These are phyloP conservation scores for Orthosia incerta DNA, from an alignment of 2,888 invertebrate species.

Conservation along the genomic window DNA sequence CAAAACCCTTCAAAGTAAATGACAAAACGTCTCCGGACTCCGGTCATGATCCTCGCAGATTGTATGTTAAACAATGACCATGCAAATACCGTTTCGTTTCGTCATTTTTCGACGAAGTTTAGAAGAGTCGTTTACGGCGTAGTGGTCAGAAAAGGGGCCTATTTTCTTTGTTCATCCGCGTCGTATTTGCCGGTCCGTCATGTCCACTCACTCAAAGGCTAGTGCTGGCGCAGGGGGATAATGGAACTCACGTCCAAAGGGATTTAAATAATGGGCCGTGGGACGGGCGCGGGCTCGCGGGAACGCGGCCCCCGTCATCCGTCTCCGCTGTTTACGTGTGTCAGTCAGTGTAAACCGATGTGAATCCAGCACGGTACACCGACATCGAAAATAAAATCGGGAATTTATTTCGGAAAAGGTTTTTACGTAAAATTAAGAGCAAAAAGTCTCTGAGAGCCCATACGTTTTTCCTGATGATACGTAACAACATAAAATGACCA, in stretches of 20 bases:
- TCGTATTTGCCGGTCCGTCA: constrained; percentile 74
- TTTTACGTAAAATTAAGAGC: constrained; percentile 9
- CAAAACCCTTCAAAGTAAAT: constrained; percentile 77
- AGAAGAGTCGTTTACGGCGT: constrained; percentile 49
- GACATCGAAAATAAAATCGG: constrained; percentile 35
- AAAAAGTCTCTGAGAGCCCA: not conserved
- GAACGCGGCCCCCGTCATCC: constrained; percentile 65
- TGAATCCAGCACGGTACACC: constrained; percentile 63
- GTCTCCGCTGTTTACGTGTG: constrained; percentile 74
- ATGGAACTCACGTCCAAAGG: constrained; percentile 83
- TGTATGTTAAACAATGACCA: constrained; percentile 65
- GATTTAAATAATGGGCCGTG: constrained; percentile 86
- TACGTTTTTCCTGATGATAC: not conserved
- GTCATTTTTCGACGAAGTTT: constrained; percentile 53
- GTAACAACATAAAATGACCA: not conserved
- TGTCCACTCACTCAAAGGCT: constrained; percentile 77
- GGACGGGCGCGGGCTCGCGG: constrained; percentile 65
- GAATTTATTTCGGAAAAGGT: constrained; percentile 20
- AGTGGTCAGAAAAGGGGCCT: constrained; percentile 58
- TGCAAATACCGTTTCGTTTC: constrained; percentile 50
- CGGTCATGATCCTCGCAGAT: constrained; percentile 59
- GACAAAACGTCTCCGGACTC: constrained; percentile 69
- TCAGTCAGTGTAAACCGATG: constrained; percentile 75
- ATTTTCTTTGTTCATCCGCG: constrained; percentile 76
- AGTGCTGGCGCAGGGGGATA: constrained; percentile 76